phyloP scores from a whole-genome alignment of 2,888 invertebrate genomes.

The Microctonus hyperodae region DNA sequence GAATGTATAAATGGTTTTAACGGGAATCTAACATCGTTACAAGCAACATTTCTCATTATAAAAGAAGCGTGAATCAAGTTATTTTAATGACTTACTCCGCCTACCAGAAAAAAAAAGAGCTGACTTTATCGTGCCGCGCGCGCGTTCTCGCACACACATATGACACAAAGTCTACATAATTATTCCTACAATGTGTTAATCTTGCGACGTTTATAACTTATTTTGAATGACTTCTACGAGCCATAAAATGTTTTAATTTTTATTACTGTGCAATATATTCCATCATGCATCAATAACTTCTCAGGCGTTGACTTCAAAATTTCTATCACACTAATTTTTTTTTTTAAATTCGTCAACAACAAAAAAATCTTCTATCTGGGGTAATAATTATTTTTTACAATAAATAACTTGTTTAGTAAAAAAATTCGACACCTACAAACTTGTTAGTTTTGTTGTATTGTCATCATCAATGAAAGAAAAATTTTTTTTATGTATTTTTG shows the following conservation, averaged over 20 bases:
- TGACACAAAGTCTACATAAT: background rate
- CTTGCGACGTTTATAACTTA: constrained; percentile 44
- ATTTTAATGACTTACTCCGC: constrained; percentile 34
- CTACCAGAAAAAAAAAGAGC: background rate
- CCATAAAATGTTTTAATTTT: constrained; percentile 18
- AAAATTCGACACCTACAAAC: too few species aligned
- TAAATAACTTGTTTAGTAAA: too few species aligned
- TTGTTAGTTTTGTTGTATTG: too few species aligned
- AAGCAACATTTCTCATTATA: constrained; percentile 39
- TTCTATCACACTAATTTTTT: too few species aligned
- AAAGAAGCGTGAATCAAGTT: constrained; percentile 43
- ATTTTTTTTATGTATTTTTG: constrained; percentile 27
- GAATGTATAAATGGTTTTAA: constrained; percentile 30
- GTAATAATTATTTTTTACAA: too few species aligned
- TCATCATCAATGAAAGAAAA: constrained; percentile 26
- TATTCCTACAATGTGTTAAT: constrained; percentile 44
- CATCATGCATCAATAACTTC: too few species aligned
- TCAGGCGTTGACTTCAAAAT: too few species aligned
- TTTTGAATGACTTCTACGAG: constrained; percentile 32
- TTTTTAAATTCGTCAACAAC: too few species aligned
- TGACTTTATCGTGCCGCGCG: background rate
- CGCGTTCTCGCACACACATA: background rate
- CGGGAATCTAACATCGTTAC: constrained; percentile 43
- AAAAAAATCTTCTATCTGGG: too few species aligned
- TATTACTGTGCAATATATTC: too few species aligned